Conservation (phyloP, 2,797 vertebrate species). For the Philypnodon macrostomus region DNA sequence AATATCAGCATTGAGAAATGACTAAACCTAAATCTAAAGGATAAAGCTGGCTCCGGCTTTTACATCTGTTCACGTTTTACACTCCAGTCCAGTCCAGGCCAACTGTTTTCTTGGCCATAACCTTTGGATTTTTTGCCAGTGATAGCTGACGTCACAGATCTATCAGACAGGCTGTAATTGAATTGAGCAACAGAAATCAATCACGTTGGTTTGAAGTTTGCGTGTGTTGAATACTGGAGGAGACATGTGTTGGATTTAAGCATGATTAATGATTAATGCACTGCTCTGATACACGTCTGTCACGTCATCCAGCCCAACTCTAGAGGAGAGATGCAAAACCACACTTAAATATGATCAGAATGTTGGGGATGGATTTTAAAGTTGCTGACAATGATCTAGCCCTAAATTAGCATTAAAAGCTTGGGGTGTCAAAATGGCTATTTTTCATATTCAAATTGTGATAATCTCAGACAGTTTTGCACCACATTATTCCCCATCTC, state of each 20-base stretch:
- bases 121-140: constrained; percentile 9
- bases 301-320: background rate
- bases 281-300: constrained; percentile 1
- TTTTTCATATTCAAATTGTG: background rate
- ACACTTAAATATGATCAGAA: background rate
- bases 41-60: no score
- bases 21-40: no score
- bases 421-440: background rate
- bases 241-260: background rate
- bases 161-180: background rate
- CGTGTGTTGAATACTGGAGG: constrained; percentile 8
- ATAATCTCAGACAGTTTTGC: no score
- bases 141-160: constrained; percentile 3
- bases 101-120: background rate
- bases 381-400: background rate
- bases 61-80: no score
- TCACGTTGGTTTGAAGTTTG: constrained; percentile 4
- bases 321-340: background rate
- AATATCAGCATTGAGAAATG: no score
- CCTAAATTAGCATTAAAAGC: background rate
- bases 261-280: constrained; percentile 13
- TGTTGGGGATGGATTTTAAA: background rate
- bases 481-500: no score
- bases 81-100: no score
- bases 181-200: constrained; percentile 19